Base-by-base conservation (phyloP, 2,797 vertebrate species). In the Pithecia hirsuta region DNA sequence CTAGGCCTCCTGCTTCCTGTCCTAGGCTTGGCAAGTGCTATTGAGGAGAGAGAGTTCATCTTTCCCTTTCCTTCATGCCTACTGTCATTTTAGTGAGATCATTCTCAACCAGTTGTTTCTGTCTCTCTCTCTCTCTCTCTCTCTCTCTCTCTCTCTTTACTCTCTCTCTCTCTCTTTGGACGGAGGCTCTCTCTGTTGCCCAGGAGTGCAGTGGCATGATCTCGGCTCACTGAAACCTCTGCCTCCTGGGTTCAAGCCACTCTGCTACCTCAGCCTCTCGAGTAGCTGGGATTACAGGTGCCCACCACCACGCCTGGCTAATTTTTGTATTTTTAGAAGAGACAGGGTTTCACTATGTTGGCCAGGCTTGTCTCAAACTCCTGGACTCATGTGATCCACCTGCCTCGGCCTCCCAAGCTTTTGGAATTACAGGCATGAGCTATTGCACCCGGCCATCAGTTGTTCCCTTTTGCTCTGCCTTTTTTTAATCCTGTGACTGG, bases 381-480 rank as follows among this genome's bases (percentile, higher is more conserved):
- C 64, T 67, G 33, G 33, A n/a, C 64, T n/a, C 64, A 67, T n/a
- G 33, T 67, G 64, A 67, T 67, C 64, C 33, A 67, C 33, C 33
- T 19, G 17, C 33, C 64, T 67, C 33, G 4, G 15, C 33, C 64
- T 67, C 64, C 64, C 33, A n/a, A 67, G 64, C 7, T 67, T 33
- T 33, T 67, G 64, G 64, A 33, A 67, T 67, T 67, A 67, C 33
- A 67, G 33, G 64, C 7, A 1, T 67, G 64, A 67, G 64, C 33
- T 33, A n/a, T n/a, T n/a, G 64, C 17, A 33, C 33, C 15, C 7
- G 4, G 33, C 33, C 64, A 19, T 67, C 15, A 70, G 30, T 83
- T 93, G 46, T 96, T 94, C 50, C 93, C 12, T 75, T 48, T 48
- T 89, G 30, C 44, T n/a, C n/a, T 57, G 70, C 95, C 30, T 81